Evolutionary conservation across 2,113 vertebrate genomes (phyloP).

Genomic region (Ornithorhynchus anatinus): DNA sequence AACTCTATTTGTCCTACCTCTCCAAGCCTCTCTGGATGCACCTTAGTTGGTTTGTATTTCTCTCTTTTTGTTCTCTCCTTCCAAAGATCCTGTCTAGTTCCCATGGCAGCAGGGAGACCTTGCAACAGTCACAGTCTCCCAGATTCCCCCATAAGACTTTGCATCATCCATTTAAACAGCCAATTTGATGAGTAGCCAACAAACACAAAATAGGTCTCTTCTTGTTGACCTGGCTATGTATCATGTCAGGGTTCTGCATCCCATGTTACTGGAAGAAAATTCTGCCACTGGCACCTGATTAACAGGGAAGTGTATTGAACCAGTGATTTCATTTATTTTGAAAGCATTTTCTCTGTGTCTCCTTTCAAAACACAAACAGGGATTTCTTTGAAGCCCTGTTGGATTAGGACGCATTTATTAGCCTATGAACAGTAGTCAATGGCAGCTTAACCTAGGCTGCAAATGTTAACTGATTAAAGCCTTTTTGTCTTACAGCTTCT

Average conservation of each 20-base stretch:
- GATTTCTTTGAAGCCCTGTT: background rate
- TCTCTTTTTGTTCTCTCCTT: no score
- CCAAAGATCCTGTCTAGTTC: no score
- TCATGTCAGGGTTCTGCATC: background rate
- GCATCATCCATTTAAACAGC: background rate
- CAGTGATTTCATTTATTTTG: background rate
- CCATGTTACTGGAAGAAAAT: background rate
- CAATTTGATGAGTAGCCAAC: constrained; percentile 1
- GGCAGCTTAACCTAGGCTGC: constrained; percentile 3
- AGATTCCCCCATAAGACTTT: background rate
- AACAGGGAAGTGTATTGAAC: background rate
- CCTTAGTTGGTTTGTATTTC: no score
- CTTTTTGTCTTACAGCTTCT: constrained; percentile 24
- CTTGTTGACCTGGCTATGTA: constrained; percentile 51
- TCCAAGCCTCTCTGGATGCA: background rate
- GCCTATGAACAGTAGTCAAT: background rate
- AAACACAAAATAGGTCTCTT: constrained; percentile 15
- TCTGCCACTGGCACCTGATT: background rate
- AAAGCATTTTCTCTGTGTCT: background rate
- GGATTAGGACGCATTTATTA: background rate
- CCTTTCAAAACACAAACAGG: background rate
- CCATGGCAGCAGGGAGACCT: no score
- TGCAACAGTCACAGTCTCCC: no score
- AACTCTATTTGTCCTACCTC: background rate
- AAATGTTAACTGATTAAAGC: constrained; percentile 3